A percentile compares a stretch with the other conserved stretches of the same genome.
phyloP scores from a whole-genome alignment of 2,113 vertebrate genomes.

The Felis chaus region DNA sequence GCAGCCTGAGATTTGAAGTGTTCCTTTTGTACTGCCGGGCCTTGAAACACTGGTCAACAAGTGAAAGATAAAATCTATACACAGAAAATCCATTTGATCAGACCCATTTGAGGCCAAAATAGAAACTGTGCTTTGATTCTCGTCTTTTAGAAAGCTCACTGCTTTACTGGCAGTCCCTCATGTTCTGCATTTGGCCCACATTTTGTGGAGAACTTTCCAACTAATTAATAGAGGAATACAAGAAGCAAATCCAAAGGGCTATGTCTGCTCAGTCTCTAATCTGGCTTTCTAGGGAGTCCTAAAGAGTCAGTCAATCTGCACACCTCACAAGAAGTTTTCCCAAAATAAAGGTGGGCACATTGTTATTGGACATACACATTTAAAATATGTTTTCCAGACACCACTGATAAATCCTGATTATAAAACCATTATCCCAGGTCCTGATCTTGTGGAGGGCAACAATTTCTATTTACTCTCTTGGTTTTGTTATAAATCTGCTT shows the following conservation, averaged over 20 bases:
- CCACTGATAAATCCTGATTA: not conserved
- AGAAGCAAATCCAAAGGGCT: not conserved
- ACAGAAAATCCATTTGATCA: slow-evolving; percentile 49
- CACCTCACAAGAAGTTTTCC: not conserved
- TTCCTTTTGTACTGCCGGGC: slow-evolving; percentile 64
- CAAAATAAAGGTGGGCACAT: not conserved
- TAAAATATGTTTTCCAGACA: not conserved
- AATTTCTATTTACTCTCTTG: not conserved
- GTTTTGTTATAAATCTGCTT: slow-evolving; percentile 7
- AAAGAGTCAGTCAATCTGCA: not conserved
- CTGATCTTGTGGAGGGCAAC: not conserved
- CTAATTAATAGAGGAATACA: not conserved
- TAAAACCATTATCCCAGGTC: not conserved
- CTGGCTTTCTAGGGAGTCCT: not conserved
- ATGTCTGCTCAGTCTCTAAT: not conserved
- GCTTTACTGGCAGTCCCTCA: not conserved
- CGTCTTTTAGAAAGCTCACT: not conserved
- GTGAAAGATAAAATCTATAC: slow-evolving; percentile 60
- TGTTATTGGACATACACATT: not conserved
- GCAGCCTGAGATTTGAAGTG: slow-evolving; percentile 69
- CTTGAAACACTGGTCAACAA: slow-evolving; percentile 60
- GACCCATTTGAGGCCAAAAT: not conserved
- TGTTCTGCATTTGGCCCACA: not conserved
- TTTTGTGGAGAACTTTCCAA: not conserved
- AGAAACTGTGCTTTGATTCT: not conserved